phyloP scores from a whole-genome alignment of 1,140 invertebrate species.

The Tetranychus urticae region DNA sequence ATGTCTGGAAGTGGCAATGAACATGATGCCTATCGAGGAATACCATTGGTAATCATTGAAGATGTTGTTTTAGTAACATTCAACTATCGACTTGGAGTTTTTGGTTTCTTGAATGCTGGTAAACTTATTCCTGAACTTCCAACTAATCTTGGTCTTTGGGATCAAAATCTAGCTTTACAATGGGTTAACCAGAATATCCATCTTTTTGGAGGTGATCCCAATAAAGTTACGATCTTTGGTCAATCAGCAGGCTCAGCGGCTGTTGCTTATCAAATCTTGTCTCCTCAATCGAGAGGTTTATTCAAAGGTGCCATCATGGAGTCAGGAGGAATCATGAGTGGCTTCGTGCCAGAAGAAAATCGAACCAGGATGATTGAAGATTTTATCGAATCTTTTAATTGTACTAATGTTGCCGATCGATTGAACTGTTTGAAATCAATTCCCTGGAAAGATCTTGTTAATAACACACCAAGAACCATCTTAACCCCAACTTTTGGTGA shows the following conservation, averaged over 20 bases:
- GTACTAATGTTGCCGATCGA: background rate
- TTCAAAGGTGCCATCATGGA: constrained; percentile 20
- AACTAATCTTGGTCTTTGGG: constrained; percentile 12
- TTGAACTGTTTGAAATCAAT: background rate
- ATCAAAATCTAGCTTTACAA: constrained; percentile 12
- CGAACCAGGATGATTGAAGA: background rate
- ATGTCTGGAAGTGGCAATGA: constrained; percentile 28
- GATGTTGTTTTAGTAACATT: constrained; percentile 40
- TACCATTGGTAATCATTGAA: constrained; percentile 33
- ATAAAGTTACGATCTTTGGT: constrained; percentile 27
- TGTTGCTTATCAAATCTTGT: constrained; percentile 19
- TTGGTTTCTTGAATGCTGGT: constrained; percentile 65
- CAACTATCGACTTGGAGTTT: constrained; percentile 39
- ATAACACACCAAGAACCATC: background rate
- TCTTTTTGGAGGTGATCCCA: constrained; percentile 13
- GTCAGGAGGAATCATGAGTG: background rate
- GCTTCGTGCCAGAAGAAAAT: background rate
- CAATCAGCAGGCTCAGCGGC: constrained; percentile 21
- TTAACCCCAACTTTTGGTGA: background rate
- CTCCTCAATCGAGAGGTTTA: constrained; percentile 13
- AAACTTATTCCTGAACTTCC: constrained; percentile 21
- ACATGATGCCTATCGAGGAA: constrained; percentile 31
- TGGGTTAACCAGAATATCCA: constrained; percentile 14
- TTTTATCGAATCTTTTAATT: background rate
- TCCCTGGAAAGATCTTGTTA: background rate